A percentile compares a stretch with the other conserved stretches of the same genome.
Evolutionary conservation across 2,888 invertebrate species (phyloP).

Genomic region (Amorpha juglandis): DNA sequence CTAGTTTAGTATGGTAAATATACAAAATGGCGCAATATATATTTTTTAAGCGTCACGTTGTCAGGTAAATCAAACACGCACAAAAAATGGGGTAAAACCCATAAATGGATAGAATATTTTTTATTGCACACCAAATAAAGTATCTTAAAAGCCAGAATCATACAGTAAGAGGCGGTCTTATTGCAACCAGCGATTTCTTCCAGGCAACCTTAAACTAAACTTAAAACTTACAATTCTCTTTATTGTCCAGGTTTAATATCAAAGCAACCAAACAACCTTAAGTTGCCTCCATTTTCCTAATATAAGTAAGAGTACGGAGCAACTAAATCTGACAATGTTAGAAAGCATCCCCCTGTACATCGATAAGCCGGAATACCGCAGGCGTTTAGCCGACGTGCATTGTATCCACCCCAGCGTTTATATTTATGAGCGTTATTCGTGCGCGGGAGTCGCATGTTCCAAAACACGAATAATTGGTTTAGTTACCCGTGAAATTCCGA

Average conservation of each 20-base stretch:
- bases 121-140: too few relatives aligned
- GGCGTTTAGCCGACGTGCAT: slow-evolving; percentile 80
- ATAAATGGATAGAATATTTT: too few relatives aligned
- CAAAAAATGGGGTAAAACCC: too few relatives aligned
- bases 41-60: too few relatives aligned
- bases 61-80: too few relatives aligned
- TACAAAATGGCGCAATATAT: background rate
- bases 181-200: too few relatives aligned
- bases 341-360: slow-evolving; percentile 50
- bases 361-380: slow-evolving; percentile 74
- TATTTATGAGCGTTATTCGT: slow-evolving; percentile 37
- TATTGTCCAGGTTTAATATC: too few relatives aligned
- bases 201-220: too few relatives aligned
- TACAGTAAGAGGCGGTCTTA: too few relatives aligned
- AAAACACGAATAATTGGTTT: slow-evolving; percentile 74
- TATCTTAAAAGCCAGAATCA: too few relatives aligned
- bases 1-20: background rate
- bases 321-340: background rate
- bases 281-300: background rate
- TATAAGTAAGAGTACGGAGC: background rate
- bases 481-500: slow-evolving; percentile 77
- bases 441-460: slow-evolving; percentile 65
- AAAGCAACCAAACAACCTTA: too few relatives aligned
- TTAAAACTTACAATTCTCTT: too few relatives aligned
- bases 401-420: slow-evolving; percentile 62